Evolutionary conservation across 2,888 invertebrate species (phyloP), one percentile per base, ranked within the genome.

Genomic region (Temnothorax unifasciatus): DNA sequence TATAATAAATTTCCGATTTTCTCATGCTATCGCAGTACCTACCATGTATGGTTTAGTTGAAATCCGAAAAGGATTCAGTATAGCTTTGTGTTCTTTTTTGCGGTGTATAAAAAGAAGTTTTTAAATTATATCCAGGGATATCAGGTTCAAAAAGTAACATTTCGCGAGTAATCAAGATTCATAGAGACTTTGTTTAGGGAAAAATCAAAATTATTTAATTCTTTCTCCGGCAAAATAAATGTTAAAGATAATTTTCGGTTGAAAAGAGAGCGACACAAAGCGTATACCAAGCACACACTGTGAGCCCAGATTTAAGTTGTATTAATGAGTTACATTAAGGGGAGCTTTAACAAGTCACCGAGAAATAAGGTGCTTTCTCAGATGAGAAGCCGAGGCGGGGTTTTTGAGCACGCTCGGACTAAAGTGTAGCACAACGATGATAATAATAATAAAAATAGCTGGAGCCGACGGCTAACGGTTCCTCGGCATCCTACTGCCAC

Each of bases 401-500:
- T 88, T 89, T 87, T 87, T 83, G 63, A 76, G 64, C 61, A 63
- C 61, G 82, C 68, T 75, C 57, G 47, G 57, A n/a, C 44, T 81
- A 85, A 89, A 89, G 88, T 87, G 86, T 89, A 87, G 88, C 88
- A 66, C 77, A 52, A 84, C 86, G 86, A 59, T 29, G 15, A 84
- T 81, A 82, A 84, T 83, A 91, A 92, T 92, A 92, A 94, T 92
- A 93, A 94, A 94, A 93, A 93, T 93, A 92, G 89, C 86, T 85
- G 71, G 91, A 92, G 92, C 91, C 93, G 92, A 91, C 89, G 69
- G 41, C 89, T 93, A 94, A 94, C 94, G 94, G 94, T 94, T 92
- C 90, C 91, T 93, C 91, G 73, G 92, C 92, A 94, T 94, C 94
- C 94, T 94, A 94, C 94, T 94, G 94, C 94, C 94, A 94, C 93